Evolutionary conservation across 1,140 invertebrate species (phyloP).

Genomic region (Anoplophora glabripennis): DNA sequence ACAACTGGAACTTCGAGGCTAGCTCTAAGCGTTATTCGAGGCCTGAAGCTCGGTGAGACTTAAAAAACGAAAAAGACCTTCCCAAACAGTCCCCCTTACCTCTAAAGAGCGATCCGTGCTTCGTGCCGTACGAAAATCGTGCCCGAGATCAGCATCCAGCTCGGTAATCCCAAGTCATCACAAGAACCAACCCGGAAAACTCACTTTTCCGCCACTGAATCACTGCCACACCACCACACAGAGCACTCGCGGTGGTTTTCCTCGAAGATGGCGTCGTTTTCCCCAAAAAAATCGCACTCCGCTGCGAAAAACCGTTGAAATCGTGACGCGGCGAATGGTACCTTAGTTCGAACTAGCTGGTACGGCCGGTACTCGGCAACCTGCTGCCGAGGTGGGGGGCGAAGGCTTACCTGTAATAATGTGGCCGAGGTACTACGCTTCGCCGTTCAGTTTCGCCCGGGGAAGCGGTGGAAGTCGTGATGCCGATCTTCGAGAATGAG

Average conservation of each 20-base stretch:
- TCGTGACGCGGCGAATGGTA: constrained; percentile 22
- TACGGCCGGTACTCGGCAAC: constrained; percentile 12
- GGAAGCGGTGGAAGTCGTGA: constrained; percentile 2
- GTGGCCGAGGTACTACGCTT: constrained; percentile 11
- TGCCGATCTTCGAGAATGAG: neutral
- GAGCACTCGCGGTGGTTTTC: neutral
- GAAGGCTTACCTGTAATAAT: constrained; percentile 14
- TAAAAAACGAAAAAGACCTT: no score
- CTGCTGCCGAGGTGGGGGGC: constrained; percentile 7
- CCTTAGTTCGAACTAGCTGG: constrained; percentile 30
- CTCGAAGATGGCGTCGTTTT: constrained; percentile 7
- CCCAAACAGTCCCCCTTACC: neutral
- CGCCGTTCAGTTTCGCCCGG: constrained; percentile 9
- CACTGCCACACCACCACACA: constrained; percentile 5
- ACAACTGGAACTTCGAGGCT: no score
- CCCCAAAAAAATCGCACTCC: constrained; percentile 3
- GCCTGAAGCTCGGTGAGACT: no score
- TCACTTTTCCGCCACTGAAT: constrained; percentile 2
- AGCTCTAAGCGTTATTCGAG: no score
- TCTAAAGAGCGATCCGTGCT: constrained; percentile 10
- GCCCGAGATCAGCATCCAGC: constrained; percentile 3
- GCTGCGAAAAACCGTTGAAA: constrained; percentile 25
- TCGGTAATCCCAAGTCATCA: constrained; percentile 5
- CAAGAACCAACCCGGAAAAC: neutral
- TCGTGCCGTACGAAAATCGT: constrained; percentile 10